Conservation (phyloP, 1,140 invertebrate species). For the Drosophila lacteicornis region DNA sequence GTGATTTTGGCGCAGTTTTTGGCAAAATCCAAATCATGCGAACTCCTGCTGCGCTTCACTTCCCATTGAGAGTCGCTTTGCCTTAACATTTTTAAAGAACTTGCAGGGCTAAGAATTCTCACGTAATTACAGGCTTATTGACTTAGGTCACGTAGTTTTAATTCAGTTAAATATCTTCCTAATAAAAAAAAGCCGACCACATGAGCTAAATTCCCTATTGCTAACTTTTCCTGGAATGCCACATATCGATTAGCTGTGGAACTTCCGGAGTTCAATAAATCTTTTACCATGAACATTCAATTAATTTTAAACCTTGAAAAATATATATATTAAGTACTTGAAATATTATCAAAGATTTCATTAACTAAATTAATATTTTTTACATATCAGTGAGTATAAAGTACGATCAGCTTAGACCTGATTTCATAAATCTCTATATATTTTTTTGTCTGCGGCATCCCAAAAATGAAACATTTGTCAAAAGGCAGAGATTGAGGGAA, state of each 20-base stretch:
- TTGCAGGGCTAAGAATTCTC: conserved; percentile 59
- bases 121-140: conserved; percentile 77
- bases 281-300: not conserved
- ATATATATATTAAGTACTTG: too few species aligned
- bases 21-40: conserved; percentile 51
- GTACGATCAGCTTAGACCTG: conserved; percentile 14
- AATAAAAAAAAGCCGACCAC: conserved; percentile 14
- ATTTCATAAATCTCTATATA: conserved; percentile 7
- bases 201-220: not conserved
- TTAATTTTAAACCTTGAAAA: too few species aligned
- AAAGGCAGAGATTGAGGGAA: conserved; percentile 50
- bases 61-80: conserved; percentile 19
- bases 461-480: conserved; percentile 75
- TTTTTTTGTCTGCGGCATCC: not conserved
- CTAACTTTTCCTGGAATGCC: not conserved
- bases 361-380: not conserved
- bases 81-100: conserved; percentile 21
- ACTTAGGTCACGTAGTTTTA: conserved; percentile 72
- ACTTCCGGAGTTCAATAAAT: not conserved
- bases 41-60: conserved; percentile 65
- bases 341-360: not conserved
- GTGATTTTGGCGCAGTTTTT: conserved; percentile 84
- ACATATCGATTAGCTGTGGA: not conserved
- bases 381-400: not conserved
- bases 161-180: conserved; percentile 1